These are phyloP conservation scores for Oreocharis arfaki DNA, from an alignment of 2,113 vertebrate genomes.

Conservation along the genomic window DNA sequence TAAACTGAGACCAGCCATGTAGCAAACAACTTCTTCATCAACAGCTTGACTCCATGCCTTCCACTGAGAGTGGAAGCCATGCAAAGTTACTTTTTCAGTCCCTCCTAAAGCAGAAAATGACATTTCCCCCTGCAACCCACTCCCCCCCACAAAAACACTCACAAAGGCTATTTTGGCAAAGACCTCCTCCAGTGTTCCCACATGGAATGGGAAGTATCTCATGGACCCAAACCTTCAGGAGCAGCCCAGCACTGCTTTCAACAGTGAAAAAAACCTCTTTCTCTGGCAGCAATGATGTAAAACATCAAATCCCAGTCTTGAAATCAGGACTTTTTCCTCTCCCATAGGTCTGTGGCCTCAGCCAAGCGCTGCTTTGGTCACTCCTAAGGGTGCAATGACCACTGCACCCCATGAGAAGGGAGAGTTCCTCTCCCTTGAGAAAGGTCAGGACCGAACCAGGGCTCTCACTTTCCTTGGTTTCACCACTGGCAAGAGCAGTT, in stretches of 20 bases:
- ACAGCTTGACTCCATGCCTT: background rate
- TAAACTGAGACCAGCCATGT: background rate
- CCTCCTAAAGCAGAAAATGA: conserved; percentile 16
- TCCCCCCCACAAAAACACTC: background rate
- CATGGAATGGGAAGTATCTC: background rate
- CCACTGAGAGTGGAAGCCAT: background rate
- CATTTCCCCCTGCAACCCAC: background rate
- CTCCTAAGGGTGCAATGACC: background rate
- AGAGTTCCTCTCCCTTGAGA: background rate
- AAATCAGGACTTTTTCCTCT: background rate
- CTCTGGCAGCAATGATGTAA: background rate
- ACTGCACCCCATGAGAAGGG: background rate
- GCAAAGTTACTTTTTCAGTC: background rate
- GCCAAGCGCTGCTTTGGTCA: background rate
- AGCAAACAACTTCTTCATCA: background rate
- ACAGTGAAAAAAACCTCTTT: no score
- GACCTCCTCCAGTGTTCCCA: background rate
- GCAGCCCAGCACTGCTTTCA: background rate
- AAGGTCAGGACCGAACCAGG: background rate
- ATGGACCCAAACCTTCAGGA: background rate
- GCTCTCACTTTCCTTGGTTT: background rate
- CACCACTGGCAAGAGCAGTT: background rate
- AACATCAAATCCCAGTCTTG: background rate
- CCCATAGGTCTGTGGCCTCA: background rate
- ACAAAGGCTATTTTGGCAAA: background rate